phyloP scores from a whole-genome alignment of 2,888 invertebrate species.

The Myathropa florea region DNA sequence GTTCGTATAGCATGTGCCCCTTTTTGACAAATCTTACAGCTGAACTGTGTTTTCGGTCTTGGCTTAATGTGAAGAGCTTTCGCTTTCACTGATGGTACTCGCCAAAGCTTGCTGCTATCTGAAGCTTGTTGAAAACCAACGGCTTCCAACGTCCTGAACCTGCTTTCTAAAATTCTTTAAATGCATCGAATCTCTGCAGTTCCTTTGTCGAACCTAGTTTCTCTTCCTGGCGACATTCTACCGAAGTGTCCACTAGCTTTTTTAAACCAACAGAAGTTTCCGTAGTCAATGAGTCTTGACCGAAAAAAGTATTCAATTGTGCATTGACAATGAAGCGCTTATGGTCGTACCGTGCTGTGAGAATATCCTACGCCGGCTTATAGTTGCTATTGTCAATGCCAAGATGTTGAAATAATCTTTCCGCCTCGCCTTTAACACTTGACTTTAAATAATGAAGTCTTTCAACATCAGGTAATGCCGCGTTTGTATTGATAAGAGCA shows the following conservation, averaged over 20 bases:
- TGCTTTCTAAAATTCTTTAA: neutral
- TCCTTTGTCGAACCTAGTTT: neutral
- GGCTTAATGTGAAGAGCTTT: neutral
- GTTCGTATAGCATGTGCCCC: conserved; percentile 1
- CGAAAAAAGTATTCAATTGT: neutral
- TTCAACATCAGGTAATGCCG: no score
- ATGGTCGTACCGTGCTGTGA: neutral
- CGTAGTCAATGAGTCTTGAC: neutral
- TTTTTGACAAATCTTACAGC: conserved; percentile 9
- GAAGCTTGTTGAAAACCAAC: neutral
- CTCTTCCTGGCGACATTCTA: neutral
- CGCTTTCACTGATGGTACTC: neutral
- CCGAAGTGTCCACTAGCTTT: neutral
- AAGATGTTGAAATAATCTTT: no score
- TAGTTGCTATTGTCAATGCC: neutral
- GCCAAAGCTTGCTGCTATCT: neutral
- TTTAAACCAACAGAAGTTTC: neutral
- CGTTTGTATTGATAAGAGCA: no score
- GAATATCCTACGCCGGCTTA: neutral
- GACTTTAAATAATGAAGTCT: no score
- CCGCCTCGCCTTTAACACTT: no score
- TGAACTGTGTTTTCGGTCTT: neutral
- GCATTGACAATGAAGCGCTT: neutral
- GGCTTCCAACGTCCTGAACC: neutral
- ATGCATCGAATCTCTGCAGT: neutral